Evolutionary conservation across 2,113 vertebrate genomes (phyloP).

Genomic region (Apteryx mantelli): DNA sequence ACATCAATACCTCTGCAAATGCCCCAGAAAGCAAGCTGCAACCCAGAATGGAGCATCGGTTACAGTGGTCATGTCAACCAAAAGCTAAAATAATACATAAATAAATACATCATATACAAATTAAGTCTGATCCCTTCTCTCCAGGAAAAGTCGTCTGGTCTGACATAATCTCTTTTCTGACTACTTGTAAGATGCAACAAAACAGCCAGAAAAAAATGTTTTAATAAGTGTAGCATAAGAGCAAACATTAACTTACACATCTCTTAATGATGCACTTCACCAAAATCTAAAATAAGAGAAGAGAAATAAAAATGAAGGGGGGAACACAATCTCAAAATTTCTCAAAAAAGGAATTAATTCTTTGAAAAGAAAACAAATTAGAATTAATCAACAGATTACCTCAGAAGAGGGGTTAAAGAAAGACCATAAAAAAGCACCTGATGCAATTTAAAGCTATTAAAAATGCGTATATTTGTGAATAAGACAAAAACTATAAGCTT

Average conservation of each 20-base stretch:
- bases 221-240: neutral
- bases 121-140: rapidly evolving
- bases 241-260: neutral
- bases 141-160: neutral
- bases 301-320: neutral
- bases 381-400: neutral
- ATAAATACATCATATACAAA: neutral
- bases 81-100: rapidly evolving
- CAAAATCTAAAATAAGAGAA: neutral
- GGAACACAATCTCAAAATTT: neutral
- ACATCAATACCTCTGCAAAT: neutral
- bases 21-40: neutral
- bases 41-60: rapidly evolving
- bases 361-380: neutral
- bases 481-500: constrained; percentile 25
- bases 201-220: neutral
- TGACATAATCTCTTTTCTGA: neutral
- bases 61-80: neutral
- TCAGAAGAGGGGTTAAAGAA: neutral
- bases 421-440: neutral
- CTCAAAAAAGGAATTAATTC: neutral
- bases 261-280: neutral
- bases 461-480: neutral
- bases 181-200: neutral
- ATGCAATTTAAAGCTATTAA: constrained; percentile 2